phyloP scores from a whole-genome alignment of 2,888 invertebrate species.

The Phyto melanocephala region DNA sequence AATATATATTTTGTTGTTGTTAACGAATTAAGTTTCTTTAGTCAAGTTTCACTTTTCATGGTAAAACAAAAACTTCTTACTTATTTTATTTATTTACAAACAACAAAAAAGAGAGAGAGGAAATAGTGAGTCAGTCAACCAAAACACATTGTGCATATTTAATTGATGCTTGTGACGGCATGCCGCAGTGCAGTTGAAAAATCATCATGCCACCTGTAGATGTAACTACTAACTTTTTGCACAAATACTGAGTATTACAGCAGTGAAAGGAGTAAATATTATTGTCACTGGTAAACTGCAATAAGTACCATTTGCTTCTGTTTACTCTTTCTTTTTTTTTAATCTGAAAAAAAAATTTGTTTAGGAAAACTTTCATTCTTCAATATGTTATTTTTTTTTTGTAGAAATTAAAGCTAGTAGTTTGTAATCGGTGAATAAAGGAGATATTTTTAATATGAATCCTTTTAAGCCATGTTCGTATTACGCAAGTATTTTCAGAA shows the following conservation, averaged over 20 bases:
- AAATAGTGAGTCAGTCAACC: too few species aligned
- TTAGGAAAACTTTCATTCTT: too few species aligned
- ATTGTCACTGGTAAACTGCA: constrained; percentile 21
- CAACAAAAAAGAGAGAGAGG: neutral
- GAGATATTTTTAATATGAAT: too few species aligned
- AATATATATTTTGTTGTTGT: too few species aligned
- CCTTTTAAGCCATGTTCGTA: too few species aligned
- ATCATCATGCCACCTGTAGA: constrained; percentile 53
- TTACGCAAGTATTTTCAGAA: too few species aligned
- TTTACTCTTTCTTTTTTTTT: neutral
- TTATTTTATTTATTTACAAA: too few species aligned
- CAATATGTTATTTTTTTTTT: too few species aligned
- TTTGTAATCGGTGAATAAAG: too few species aligned
- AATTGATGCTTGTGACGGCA: constrained; percentile 18
- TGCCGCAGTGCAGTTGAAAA: constrained; percentile 60
- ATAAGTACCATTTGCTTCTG: constrained; percentile 5
- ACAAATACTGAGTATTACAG: neutral
- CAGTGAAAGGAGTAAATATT: neutral
- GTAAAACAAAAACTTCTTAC: neutral
- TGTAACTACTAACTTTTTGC: neutral
- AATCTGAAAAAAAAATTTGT: too few species aligned
- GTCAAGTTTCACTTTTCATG: constrained; percentile 22
- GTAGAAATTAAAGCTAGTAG: too few species aligned
- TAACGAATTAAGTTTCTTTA: neutral
- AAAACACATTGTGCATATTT: constrained; percentile 18